Base-by-base conservation (phyloP, 2,113 vertebrate species). In the Notiomystis cincta region DNA sequence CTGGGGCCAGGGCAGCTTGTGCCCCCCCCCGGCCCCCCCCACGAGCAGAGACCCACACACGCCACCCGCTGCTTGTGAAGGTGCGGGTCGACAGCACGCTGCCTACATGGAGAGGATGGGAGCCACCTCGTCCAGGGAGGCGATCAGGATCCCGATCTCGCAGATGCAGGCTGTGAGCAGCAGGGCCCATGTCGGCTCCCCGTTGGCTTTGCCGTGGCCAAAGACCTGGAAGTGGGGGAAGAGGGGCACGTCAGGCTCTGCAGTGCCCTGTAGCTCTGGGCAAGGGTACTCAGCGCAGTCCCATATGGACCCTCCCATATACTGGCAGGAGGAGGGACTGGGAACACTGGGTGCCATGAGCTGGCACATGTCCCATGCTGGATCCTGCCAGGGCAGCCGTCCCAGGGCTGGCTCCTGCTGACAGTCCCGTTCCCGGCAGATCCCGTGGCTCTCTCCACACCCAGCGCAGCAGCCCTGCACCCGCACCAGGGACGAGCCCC, bases 101-200 rank as follows among this genome's bases (percentile, higher is more conserved):
- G 93, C 98, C 98, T 98, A 99, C 99, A 99, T 99, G 91, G 99
- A 99, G 86, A 99, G 99, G 97, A 99, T 99, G 82, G 99, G 99
- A 92, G 99, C 99, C 47, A 99, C 99, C 50, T 99, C 96, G 28
- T 99, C 99, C 75, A 99, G 98, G 57, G 99, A 99, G 9, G 99
- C 99, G 12, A 99, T 99, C 89, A 99, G 99, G 97, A 99, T 99
- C 66, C 99, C 99, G 2, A 98, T 99, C 98, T 99, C 99, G 6
- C 99, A 99, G 98, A 99, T 99, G 88, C 98, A 99, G 70, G 99
- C 99, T 0, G 99, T 99, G 93, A 99, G 97, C 78, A 99, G 98
- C 90, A 99, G 97, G 11, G 99, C 99, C 99, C 99, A 99, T 1
- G 99, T 99, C 8, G 99, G 99, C 85, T 99, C 99, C 35, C 99